These are phyloP conservation scores for Aldrovandia affinis DNA, from an alignment of 2,797 vertebrate genomes.

Conservation along the genomic window DNA sequence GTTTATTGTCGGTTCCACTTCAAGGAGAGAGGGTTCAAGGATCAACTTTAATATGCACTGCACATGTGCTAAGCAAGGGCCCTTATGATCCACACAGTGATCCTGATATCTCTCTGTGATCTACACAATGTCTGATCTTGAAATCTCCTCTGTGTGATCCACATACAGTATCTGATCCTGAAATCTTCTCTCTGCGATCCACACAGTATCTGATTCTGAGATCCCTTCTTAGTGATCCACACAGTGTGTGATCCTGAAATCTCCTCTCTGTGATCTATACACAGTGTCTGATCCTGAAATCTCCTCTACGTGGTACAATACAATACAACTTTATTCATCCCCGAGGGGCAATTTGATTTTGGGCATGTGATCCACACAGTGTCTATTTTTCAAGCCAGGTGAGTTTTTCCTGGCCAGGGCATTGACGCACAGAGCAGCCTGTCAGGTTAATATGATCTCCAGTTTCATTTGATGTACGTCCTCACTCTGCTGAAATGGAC, in stretches of 20 bases:
- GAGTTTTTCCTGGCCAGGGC: neutral
- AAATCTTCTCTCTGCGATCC: neutral
- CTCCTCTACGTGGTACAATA: neutral
- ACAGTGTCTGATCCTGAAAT: neutral
- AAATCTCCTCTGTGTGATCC: neutral
- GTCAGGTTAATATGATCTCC: neutral
- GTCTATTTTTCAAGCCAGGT: neutral
- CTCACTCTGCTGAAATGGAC: neutral
- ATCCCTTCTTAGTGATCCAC: neutral
- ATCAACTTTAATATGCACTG: neutral
- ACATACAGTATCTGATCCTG: neutral
- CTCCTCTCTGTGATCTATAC: neutral
- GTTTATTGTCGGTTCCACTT: neutral
- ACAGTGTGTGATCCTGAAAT: neutral
- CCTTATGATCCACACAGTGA: no score
- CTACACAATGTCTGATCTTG: neutral
- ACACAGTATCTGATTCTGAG: neutral
- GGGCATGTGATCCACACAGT: neutral
- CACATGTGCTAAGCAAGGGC: neutral
- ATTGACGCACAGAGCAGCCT: neutral
- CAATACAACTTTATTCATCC: no score
- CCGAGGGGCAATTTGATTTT: no score
- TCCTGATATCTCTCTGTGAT: neutral
- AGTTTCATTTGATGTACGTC: conserved; percentile 1
- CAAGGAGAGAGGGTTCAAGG: neutral